phyloP scores from a whole-genome alignment of 2,113 vertebrate genomes.

The Hydrolagus affinis region DNA sequence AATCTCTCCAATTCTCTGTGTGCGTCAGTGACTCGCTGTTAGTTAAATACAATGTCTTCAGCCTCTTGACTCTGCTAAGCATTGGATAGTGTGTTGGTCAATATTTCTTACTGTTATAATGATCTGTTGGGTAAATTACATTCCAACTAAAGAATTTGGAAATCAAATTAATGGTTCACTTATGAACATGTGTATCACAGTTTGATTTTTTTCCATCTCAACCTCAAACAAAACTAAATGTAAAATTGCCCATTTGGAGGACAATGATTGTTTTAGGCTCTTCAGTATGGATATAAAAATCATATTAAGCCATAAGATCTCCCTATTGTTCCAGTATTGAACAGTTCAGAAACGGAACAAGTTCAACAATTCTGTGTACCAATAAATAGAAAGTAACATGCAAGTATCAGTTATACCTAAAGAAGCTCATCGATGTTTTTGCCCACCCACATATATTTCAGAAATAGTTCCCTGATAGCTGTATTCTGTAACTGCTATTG shows the following conservation, averaged over 20 bases:
- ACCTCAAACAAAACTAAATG: background rate
- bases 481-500: too few relatives aligned
- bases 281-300: background rate
- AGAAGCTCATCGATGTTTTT: too few relatives aligned
- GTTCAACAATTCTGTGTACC: too few relatives aligned
- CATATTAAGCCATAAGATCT: background rate
- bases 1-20: background rate
- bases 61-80: background rate
- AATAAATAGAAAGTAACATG: too few relatives aligned
- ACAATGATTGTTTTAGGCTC: background rate
- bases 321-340: background rate
- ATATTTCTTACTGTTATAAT: background rate
- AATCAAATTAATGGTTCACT: background rate
- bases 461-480: too few relatives aligned
- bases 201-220: background rate
- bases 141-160: background rate
- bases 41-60: conserved; percentile 9
- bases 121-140: background rate
- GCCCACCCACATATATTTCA: too few relatives aligned
- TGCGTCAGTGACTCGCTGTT: conserved; percentile 3
- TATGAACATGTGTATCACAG: background rate
- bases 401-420: too few relatives aligned
- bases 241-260: background rate
- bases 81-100: background rate
- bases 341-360: too few relatives aligned